Evolutionary conservation across 2,797 vertebrate species (phyloP), one percentile per base, ranked within the genome.

Genomic region (Malacoraja senta): DNA sequence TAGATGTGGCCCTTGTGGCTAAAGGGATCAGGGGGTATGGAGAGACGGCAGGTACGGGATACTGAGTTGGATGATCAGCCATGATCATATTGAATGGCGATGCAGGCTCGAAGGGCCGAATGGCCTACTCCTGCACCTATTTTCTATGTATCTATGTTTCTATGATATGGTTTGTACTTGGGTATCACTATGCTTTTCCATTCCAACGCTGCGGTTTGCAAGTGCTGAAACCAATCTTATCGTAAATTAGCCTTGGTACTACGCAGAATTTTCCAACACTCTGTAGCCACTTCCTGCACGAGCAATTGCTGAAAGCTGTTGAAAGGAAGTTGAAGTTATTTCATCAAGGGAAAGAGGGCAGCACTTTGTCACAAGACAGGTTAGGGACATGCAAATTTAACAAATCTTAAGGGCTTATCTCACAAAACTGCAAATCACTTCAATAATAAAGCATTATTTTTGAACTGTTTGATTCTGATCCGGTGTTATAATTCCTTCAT

Each of bases 141-240:
- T n/a, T n/a, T n/a, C n/a, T n/a, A n/a, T n/a, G n/a, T n/a, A n/a
- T n/a, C n/a, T n/a, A n/a, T n/a, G n/a, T n/a, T n/a, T n/a, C n/a
- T n/a, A n/a, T n/a, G 6, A 53, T 92, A 44, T 92, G 44, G 71
- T 74, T 92, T 92, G 68, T 92, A 76, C 26, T 58, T 91, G 65
- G 65, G 65, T 91, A 74, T 44, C 90, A 74, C 68, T 91, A 35
- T 74, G 65, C 90, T 91, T 72, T 92, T 92, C 68, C 71, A 92
- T 38, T 74, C 38, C 26, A 58, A 76, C 76, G 90, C 38, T 92
- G 90, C 2, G 90, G 90, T 92, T 92, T 53, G 24, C 26, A 72
- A 92, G 71, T 58, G 71, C 53, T 92, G 68, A 92, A 92, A 92
- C 90, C 90, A 92, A 92, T 53, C 90, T 92, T 92, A 92, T 92